These are phyloP conservation scores for Anguilla japonica DNA, from an alignment of 2,113 vertebrate species.

Conservation along the genomic window DNA sequence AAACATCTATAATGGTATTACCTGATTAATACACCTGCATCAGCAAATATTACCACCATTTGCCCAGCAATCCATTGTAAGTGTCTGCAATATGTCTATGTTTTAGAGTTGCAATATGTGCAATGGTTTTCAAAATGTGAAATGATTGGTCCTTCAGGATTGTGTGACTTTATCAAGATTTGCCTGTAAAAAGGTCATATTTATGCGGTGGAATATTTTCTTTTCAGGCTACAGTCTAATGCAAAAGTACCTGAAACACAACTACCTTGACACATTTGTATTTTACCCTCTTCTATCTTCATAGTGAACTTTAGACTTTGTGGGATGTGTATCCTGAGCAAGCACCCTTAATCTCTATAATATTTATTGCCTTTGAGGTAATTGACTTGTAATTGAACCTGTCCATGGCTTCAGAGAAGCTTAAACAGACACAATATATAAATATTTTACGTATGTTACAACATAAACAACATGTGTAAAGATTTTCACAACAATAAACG, in stretches of 20 bases:
- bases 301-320: not conserved
- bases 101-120: not conserved
- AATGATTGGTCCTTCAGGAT: not conserved
- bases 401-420: not conserved
- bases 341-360: not conserved
- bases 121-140: not conserved
- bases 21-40: not conserved
- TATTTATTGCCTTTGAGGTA: not conserved
- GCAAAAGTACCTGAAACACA: not conserved
- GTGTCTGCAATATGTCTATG: not conserved
- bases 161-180: not conserved
- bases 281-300: not conserved
- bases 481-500: not conserved
- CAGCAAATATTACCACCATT: not conserved
- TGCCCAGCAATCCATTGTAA: not conserved
- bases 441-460: not conserved
- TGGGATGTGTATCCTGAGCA: not conserved
- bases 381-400: not conserved
- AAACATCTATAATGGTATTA: not conserved
- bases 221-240: not conserved
- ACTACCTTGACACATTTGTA: not conserved
- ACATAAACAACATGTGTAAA: not conserved
- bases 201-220: too few species aligned
- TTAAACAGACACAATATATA: not conserved
- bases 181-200: too few species aligned